Percentiles rank a stretch among this genome's conserved stretches.
phyloP scores from a whole-genome alignment of 2,113 vertebrate genomes.

The Dryoscopus gambensis region DNA sequence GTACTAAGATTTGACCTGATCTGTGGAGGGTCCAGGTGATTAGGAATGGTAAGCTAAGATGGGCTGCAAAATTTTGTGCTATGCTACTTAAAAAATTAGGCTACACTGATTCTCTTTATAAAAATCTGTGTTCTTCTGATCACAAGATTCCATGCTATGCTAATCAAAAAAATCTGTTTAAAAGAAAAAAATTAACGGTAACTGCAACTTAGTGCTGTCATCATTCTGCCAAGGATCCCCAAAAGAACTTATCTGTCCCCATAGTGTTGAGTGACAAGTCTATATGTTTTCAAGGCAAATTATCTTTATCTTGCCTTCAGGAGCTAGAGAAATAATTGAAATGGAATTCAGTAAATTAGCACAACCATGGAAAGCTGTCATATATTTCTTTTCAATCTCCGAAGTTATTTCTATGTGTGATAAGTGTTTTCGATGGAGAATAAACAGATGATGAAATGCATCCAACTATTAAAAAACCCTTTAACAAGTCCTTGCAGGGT shows the following conservation, averaged over 20 bases:
- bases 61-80: neutral
- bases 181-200: neutral
- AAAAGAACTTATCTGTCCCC: neutral
- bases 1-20: neutral
- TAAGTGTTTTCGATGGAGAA: neutral
- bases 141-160: neutral
- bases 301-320: neutral
- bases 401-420: neutral
- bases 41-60: neutral
- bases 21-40: neutral
- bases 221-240: neutral
- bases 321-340: neutral
- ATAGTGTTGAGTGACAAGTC: accelerated
- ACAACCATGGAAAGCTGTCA: neutral
- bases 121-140: neutral
- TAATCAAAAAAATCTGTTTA: neutral
- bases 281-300: neutral
- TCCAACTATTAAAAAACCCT: neutral
- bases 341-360: neutral
- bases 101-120: neutral
- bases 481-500: neutral
- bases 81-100: neutral
- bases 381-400: neutral
- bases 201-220: neutral
- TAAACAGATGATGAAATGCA: neutral